phyloP scores from a whole-genome alignment of 2,888 invertebrate genomes.

The Plagodis pulveraria region DNA sequence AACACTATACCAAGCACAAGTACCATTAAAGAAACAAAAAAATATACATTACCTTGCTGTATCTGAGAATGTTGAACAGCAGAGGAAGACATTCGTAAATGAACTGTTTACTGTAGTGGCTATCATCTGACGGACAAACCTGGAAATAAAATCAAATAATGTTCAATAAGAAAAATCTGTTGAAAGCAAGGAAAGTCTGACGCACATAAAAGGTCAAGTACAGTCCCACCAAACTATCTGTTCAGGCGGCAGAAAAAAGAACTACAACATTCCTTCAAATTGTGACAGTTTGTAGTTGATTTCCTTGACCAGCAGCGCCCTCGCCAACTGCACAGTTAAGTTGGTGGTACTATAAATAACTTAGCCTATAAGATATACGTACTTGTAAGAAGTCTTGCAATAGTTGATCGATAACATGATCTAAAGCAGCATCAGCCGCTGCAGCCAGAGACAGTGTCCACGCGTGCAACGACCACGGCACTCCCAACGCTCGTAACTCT shows the following conservation, averaged over 20 bases:
- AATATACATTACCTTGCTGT: slow-evolving; percentile 89
- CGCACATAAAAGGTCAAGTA: too few relatives aligned
- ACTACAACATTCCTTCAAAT: too few relatives aligned
- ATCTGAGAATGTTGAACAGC: slow-evolving; percentile 94
- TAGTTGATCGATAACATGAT: slow-evolving; percentile 94
- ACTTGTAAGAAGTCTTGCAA: slow-evolving; percentile 94
- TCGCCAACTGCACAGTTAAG: too few relatives aligned
- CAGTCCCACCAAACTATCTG: too few relatives aligned
- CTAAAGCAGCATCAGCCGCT: slow-evolving; percentile 93
- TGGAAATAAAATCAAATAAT: slow-evolving; percentile 38
- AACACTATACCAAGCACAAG: too few relatives aligned
- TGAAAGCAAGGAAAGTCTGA: too few relatives aligned
- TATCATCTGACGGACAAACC: slow-evolving; percentile 93
- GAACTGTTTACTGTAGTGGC: slow-evolving; percentile 92
- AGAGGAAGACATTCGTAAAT: slow-evolving; percentile 95
- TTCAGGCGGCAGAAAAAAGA: too few relatives aligned
- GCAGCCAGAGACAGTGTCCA: slow-evolving; percentile 96
- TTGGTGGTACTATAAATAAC: too few relatives aligned
- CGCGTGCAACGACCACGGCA: slow-evolving; percentile 96
- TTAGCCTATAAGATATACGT: background rate
- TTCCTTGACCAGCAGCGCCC: too few relatives aligned
- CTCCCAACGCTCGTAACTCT: slow-evolving; percentile 93
- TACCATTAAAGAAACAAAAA: too few relatives aligned
- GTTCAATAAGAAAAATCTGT: too few relatives aligned
- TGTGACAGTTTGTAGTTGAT: too few relatives aligned